These are phyloP conservation scores for Chrysotoxum bicinctum DNA, from an alignment of 2,888 invertebrate genomes.

Conservation along the genomic window DNA sequence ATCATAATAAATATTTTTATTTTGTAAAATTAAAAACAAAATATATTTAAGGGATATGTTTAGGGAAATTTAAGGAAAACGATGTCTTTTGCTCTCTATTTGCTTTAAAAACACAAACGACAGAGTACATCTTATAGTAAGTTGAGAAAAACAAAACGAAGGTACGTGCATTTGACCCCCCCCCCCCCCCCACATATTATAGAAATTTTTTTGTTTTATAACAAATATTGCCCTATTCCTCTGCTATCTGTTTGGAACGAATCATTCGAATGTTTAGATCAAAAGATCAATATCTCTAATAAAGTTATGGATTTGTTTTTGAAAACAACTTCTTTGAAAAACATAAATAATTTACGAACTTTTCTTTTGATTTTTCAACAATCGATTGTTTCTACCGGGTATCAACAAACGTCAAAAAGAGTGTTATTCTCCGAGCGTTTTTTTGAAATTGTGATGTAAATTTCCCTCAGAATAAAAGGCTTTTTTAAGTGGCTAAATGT, in stretches of 20 bases:
- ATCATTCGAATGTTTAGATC: too few relatives aligned
- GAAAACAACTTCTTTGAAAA: too few relatives aligned
- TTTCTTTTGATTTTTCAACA: neutral
- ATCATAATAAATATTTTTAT: slow-evolving; percentile 16
- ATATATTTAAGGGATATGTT: slow-evolving; percentile 36
- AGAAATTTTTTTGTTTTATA: too few relatives aligned
- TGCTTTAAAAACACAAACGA: slow-evolving; percentile 63
- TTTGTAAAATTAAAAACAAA: slow-evolving; percentile 26
- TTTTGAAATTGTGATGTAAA: neutral
- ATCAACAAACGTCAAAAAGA: neutral
- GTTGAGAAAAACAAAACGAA: neutral
- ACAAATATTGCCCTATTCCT: too few relatives aligned
- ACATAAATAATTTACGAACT: too few relatives aligned
- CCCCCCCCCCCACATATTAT: too few relatives aligned
- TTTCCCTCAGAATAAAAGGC: neutral
- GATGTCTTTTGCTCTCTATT: slow-evolving; percentile 72
- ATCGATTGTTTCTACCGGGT: neutral
- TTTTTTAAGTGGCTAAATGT: neutral
- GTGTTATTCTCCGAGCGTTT: neutral
- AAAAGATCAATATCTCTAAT: too few relatives aligned
- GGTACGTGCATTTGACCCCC: neutral
- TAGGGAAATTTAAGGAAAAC: slow-evolving; percentile 16
- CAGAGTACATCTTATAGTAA: slow-evolving; percentile 57
- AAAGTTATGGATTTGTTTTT: too few relatives aligned
- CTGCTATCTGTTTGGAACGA: too few relatives aligned